Percentiles rank a stretch among this genome's conserved stretches.
Conservation (phyloP, 2,113 vertebrate genomes). For the Alligator sinensis region DNA sequence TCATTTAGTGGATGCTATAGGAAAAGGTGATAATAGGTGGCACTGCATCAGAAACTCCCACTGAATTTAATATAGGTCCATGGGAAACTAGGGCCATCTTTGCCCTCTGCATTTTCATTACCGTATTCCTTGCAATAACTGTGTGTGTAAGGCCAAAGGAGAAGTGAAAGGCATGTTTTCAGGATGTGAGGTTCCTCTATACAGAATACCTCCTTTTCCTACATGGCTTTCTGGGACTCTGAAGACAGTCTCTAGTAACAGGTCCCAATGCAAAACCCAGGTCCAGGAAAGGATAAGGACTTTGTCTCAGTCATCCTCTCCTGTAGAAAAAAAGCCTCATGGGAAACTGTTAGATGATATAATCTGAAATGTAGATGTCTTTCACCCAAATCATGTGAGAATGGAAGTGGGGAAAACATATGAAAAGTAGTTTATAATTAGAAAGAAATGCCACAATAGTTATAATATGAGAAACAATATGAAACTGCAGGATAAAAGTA, state of each 20-base stretch:
- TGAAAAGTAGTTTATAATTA: neutral
- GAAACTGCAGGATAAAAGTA: neutral
- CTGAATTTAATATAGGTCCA: neutral
- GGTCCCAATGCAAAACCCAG: neutral
- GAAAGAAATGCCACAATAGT: neutral
- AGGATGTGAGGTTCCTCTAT: neutral
- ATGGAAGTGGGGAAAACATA: neutral
- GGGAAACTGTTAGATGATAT: neutral
- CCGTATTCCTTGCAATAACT: neutral
- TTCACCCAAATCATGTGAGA: neutral
- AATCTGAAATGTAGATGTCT: neutral
- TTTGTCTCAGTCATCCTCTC: neutral
- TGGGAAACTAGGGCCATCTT: neutral
- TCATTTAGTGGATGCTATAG: neutral
- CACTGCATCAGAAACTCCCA: neutral
- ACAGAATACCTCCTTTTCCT: neutral
- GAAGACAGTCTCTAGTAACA: neutral
- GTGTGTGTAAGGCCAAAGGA: neutral
- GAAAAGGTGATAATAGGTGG: neutral
- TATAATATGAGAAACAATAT: neutral
- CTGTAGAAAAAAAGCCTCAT: neutral
- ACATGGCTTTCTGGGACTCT: neutral
- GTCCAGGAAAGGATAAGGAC: neutral
- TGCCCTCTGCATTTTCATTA: neutral
- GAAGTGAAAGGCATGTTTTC: neutral